phyloP scores from a whole-genome alignment of 2,888 invertebrate genomes.

The Volucella zonaria region DNA sequence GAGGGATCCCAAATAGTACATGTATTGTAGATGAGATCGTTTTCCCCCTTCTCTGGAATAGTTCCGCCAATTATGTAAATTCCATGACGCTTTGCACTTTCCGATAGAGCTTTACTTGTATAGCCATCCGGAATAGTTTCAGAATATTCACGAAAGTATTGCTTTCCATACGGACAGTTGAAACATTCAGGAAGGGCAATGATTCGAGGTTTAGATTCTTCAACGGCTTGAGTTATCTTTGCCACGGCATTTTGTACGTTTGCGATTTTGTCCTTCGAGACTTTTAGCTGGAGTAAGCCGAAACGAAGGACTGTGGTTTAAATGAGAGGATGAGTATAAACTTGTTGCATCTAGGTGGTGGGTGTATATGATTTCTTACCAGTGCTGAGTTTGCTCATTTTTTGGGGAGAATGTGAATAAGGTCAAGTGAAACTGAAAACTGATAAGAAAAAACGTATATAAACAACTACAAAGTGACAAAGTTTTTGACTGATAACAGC shows the following conservation, averaged over 20 bases:
- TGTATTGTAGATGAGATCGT: slow-evolving; percentile 89
- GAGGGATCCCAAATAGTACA: slow-evolving; percentile 92
- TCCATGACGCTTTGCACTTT: slow-evolving; percentile 89
- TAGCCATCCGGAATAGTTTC: slow-evolving; percentile 92
- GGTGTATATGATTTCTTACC: slow-evolving; percentile 10
- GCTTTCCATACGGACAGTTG: slow-evolving; percentile 96
- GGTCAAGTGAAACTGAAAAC: not conserved
- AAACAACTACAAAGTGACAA: not conserved
- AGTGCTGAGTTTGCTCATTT: slow-evolving; percentile 43
- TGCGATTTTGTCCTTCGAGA: slow-evolving; percentile 88
- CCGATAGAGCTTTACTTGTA: slow-evolving; percentile 88
- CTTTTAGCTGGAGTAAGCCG: slow-evolving; percentile 92
- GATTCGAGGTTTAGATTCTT: slow-evolving; percentile 85
- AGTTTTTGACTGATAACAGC: slow-evolving; percentile 27
- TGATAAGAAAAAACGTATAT: not conserved
- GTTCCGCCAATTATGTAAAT: slow-evolving; percentile 95
- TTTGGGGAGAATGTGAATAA: not conserved
- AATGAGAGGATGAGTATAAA: not conserved
- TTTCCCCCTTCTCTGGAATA: slow-evolving; percentile 89
- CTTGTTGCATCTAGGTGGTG: not conserved
- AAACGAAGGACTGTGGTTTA: slow-evolving; percentile 81
- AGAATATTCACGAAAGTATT: slow-evolving; percentile 92
- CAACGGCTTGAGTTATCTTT: slow-evolving; percentile 88
- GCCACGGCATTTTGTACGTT: slow-evolving; percentile 90
- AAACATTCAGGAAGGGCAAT: slow-evolving; percentile 94